Conservation (phyloP, 2,888 invertebrate genomes). For the Lycaena phlaeas region DNA sequence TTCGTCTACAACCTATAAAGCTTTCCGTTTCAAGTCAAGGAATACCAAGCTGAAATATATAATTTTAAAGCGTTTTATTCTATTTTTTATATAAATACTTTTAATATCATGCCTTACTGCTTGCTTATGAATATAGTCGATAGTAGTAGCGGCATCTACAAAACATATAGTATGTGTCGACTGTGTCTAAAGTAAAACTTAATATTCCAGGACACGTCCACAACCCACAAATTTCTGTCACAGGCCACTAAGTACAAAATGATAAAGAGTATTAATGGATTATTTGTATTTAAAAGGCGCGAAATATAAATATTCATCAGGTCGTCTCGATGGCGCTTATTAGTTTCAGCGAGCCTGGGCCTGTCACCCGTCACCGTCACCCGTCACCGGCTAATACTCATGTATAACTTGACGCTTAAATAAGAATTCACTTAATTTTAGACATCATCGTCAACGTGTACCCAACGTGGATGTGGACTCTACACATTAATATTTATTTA, state of each 20-base stretch:
- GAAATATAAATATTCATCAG: slow-evolving; percentile 2
- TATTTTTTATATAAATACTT: too few species aligned
- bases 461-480: too few species aligned
- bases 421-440: too few species aligned
- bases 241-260: not conserved
- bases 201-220: not conserved
- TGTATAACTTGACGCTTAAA: not conserved
- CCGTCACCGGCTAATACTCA: not conserved
- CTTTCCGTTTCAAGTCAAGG: too few species aligned
- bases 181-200: not conserved
- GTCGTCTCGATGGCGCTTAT: not conserved
- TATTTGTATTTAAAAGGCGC: not conserved
- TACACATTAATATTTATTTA: too few species aligned
- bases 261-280: not conserved
- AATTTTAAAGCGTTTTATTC: too few species aligned
- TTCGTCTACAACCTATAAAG: too few species aligned
- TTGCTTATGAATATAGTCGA: too few species aligned
- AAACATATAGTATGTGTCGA: not conserved
- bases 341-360: slow-evolving; percentile 2
- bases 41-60: too few species aligned
- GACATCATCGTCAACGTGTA: too few species aligned
- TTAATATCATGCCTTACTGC: too few species aligned
- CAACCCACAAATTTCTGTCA: not conserved
- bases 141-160: too few species aligned
- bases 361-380: not conserved